Percentiles rank a stretch among this genome's conserved stretches.
These are phyloP conservation scores for Pluvialis apricaria DNA, from an alignment of 2,113 vertebrate species.

Conservation along the genomic window DNA sequence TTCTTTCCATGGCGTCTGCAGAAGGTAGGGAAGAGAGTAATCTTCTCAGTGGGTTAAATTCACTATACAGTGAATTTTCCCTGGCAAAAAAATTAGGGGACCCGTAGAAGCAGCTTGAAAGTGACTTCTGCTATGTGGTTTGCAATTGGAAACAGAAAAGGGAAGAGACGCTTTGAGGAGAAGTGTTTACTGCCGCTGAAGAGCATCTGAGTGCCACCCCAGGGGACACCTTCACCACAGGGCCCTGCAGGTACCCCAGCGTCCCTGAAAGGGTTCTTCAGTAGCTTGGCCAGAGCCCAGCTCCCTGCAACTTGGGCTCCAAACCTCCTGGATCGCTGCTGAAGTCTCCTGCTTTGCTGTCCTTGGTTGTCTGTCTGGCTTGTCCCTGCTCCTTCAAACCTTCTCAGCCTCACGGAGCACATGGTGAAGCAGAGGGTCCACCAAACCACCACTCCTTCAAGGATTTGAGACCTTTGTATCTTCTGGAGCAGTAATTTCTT, in stretches of 20 bases:
- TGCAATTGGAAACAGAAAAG: not conserved
- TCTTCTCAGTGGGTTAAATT: not conserved
- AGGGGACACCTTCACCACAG: not conserved
- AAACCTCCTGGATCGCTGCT: not conserved
- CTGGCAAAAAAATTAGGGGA: not conserved
- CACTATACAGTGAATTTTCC: not conserved
- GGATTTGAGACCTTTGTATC: not conserved
- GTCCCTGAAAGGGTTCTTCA: not conserved
- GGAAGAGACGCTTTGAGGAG: not conserved
- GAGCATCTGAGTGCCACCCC: not conserved
- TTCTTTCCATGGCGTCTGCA: not conserved
- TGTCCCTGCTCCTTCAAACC: not conserved
- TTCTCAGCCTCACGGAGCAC: fast-evolving
- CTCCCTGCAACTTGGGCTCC: not conserved
- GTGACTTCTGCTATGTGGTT: not conserved
- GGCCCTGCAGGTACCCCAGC: not conserved
- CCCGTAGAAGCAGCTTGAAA: not conserved
- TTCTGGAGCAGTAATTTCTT: not conserved
- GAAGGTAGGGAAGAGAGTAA: not conserved
- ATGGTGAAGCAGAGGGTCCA: not conserved
- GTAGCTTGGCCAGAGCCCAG: not conserved
- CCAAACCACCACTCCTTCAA: not conserved
- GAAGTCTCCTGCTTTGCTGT: not conserved
- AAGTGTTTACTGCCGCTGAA: not conserved
- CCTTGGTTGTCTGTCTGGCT: not conserved